Evolutionary conservation across 2,113 vertebrate species (phyloP), one percentile per base, ranked within the genome.

Genomic region (Pimephales promelas): DNA sequence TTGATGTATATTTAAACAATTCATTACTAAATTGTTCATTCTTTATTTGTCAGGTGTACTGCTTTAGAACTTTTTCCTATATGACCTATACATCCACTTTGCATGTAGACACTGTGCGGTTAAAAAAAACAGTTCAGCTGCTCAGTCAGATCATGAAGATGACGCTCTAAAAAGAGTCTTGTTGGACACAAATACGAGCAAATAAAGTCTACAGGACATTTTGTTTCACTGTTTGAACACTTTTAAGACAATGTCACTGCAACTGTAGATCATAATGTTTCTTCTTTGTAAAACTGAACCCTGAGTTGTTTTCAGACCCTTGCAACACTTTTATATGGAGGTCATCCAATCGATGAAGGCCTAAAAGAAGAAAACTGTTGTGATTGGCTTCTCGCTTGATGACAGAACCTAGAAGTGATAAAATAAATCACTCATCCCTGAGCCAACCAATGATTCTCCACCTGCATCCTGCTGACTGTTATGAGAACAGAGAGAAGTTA

Each of bases 391-490:
- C 62, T 66, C 0, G n/a, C 56, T 59, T 24, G 1, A 24, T 24
- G 56, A 40, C 40, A 40, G 40, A 40, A 40, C 9, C 36, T 40
- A 9, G 7, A 8, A 9, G 61, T 31, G 26, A 18, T 31, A 8
- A n/a, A n/a, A 78, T 89, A 47, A 89, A 87, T 73, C 88, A 89
- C 74, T 84, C 85, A 10, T 36, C 82, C 26, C 82, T 89, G 43
- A 82, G 16, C 62, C 31, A 82, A 22, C 83, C 83, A 5, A 26
- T 6, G n/a, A 72, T 45, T 45, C 40, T 24, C n/a, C 40, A 26
- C 13, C 1, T 72, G 40, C 3, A 40, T 81, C 54, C 72, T 52
- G 26, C 52, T 84, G 59, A 49, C 36, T 86, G 74, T 31, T 56
- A 34, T 22, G 61, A 52, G 2, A 36, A 26, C 54, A 57, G 3